Evolutionary conservation across 2,888 invertebrate species (phyloP).

Genomic region (Brachynemurus nebulosus): DNA sequence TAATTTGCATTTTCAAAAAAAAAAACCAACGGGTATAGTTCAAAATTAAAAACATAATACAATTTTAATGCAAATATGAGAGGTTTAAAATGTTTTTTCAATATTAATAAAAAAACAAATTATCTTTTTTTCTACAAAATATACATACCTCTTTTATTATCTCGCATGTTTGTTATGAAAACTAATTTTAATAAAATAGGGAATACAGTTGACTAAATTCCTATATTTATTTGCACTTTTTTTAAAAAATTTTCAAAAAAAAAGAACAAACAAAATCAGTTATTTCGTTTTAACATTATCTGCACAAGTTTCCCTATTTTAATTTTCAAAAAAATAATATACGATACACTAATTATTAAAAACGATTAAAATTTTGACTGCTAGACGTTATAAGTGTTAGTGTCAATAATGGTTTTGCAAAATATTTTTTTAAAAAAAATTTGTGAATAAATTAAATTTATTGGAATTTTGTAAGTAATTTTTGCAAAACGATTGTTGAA

Average conservation of each 20-base stretch:
- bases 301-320: too few relatives aligned
- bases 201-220: slow-evolving; percentile 2
- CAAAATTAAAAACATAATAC: slow-evolving; percentile 1
- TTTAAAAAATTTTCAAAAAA: too few relatives aligned
- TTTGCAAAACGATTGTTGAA: neutral
- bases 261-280: too few relatives aligned
- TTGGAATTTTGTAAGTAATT: neutral
- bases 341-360: neutral
- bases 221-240: neutral
- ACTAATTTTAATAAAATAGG: slow-evolving; percentile 5
- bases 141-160: too few relatives aligned
- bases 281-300: too few relatives aligned
- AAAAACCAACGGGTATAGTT: neutral
- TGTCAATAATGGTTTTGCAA: neutral
- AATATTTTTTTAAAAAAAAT: neutral
- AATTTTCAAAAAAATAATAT: too few relatives aligned
- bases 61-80: slow-evolving; percentile 3
- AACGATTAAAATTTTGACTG: neutral
- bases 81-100: slow-evolving; percentile 1
- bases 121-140: too few relatives aligned
- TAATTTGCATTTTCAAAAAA: neutral
- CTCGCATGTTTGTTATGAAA: slow-evolving; percentile 6
- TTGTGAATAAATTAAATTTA: neutral
- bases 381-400: slow-evolving; percentile 9
- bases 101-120: too few relatives aligned